These are phyloP conservation scores for Cirrhinus molitorella DNA, from an alignment of 2,797 vertebrate species.

Conservation along the genomic window DNA sequence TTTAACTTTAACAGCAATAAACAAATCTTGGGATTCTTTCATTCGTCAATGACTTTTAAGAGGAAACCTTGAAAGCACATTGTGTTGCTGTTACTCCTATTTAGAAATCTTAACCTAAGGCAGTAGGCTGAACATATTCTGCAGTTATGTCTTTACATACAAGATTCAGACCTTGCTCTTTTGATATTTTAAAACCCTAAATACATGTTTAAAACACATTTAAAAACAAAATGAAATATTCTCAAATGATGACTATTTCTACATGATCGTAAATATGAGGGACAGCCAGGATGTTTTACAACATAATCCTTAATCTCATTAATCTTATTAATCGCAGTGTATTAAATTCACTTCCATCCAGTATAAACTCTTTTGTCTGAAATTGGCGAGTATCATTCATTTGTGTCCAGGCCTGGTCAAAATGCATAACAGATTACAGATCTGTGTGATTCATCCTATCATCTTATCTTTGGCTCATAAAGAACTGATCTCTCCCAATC, in stretches of 20 bases:
- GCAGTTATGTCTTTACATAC: neutral
- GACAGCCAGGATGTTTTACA: slow-evolving; percentile 12
- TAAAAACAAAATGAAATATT: neutral
- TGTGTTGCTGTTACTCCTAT: neutral
- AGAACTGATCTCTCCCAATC: slow-evolving; percentile 25
- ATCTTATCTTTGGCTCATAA: slow-evolving; percentile 23
- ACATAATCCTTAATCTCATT: slow-evolving; percentile 6
- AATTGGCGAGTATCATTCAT: neutral
- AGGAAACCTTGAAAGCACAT: neutral
- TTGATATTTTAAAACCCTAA: too few species aligned
- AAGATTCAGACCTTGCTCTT: neutral
- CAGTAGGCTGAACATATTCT: neutral
- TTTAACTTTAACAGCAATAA: slow-evolving; percentile 7
- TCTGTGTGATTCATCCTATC: slow-evolving; percentile 17
- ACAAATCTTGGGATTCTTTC: slow-evolving; percentile 3
- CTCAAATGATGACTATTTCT: neutral
- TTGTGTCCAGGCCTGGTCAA: neutral
- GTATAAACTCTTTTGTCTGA: slow-evolving; percentile 13
- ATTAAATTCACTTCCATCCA: slow-evolving; percentile 20
- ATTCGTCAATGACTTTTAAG: neutral
- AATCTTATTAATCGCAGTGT: neutral
- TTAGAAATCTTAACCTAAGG: neutral
- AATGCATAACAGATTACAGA: slow-evolving; percentile 15
- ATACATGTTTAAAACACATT: too few species aligned
- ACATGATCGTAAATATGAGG: neutral